Evolutionary conservation across 2,888 invertebrate genomes (phyloP).

Genomic region (Gisinianus flammeolus): DNA sequence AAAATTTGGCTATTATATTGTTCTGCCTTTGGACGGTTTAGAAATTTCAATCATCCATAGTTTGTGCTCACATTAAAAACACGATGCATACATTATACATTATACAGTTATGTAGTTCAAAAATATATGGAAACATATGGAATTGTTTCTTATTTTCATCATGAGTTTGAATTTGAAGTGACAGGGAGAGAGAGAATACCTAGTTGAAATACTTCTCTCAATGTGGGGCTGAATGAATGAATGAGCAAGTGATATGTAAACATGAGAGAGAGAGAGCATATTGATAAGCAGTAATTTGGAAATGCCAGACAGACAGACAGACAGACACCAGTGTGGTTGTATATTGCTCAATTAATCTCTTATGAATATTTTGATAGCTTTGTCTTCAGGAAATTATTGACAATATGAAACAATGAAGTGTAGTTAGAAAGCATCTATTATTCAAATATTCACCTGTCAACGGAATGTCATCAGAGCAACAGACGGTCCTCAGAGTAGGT

Average conservation of each 20-base stretch:
- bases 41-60: no score
- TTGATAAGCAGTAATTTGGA: neutral
- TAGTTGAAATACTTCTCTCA: neutral
- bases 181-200: neutral
- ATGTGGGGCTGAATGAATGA: conserved; percentile 16
- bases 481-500: neutral
- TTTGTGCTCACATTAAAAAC: no score
- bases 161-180: neutral
- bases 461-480: conserved; percentile 25
- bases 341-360: conserved; percentile 31
- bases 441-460: conserved; percentile 34
- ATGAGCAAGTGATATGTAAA: neutral
- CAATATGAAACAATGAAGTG: conserved; percentile 15
- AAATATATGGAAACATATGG: no score
- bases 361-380: conserved; percentile 18
- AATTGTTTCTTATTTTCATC: no score
- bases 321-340: neutral
- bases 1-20: no score
- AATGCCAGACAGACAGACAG: neutral
- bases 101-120: no score
- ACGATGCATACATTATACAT: no score
- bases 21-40: no score
- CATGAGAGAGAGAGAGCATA: neutral
- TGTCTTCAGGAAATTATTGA: conserved; percentile 20
- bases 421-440: conserved; percentile 13